Base-by-base conservation (phyloP, 2,113 vertebrate genomes). In the Campylomormyrus tamandua region DNA sequence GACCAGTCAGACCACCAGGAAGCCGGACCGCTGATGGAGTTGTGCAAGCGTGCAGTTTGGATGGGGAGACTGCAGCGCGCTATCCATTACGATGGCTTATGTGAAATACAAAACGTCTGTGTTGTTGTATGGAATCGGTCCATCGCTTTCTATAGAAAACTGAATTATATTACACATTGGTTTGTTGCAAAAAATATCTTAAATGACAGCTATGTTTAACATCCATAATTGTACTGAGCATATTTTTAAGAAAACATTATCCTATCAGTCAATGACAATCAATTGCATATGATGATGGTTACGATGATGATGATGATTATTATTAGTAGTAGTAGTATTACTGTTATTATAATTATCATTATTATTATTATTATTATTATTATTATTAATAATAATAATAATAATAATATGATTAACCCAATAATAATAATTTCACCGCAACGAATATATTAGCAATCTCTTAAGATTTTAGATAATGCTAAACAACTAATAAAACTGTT, bases 1-100 rank as follows among this genome's bases (percentile, higher is more conserved):
- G 83, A 84, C 83, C 39, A 84, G 83, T 84, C 45, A 45, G 83
- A 84, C 83, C 39, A 84, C 42, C 83, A 84, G 39, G 35, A 83
- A 24, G 24, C 45, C 45, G 45, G 83, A 48, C 21, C 24, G 42
- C 21, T 46, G 83, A 42, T 80, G 31, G 70, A 42, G 31, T 31
- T 39, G 31, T 39, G 27, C 31, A 17, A 77, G 35, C 1, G 35
- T 80, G 74, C 74, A 42, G 31, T 19, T 80, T 19, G 74, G 15
- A 39, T 39, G 19, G 35, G 13, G 74, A 80, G 15, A 80, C 74
- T 15, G 74, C 74, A 19, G 15, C 7, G 35, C 35, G 62, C 62
- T 70, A 70, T 80, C 31, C 35, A 42, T 80, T 80, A 80, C 35
- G 35, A 39, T 39, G 27, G 70, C 31, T 77, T 31, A 77, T 39